A percentile compares a stretch with the other conserved stretches of the same genome.
These are phyloP conservation scores for Mugil cephalus DNA, from an alignment of 2,113 vertebrate species.

Conservation along the genomic window DNA sequence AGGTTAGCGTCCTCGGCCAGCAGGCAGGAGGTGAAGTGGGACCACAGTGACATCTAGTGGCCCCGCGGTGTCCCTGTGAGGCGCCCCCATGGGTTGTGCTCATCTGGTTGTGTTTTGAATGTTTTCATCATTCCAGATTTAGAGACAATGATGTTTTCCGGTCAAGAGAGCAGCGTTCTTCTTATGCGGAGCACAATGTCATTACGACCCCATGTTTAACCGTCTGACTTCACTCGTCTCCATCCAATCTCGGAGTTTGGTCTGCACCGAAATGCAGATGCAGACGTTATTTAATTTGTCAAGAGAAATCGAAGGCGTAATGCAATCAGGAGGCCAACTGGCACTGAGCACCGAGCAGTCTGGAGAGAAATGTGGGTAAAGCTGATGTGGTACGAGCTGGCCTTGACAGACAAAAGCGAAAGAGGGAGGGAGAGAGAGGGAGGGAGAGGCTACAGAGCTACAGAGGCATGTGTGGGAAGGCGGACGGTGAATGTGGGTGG, in stretches of 20 bases:
- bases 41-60: constrained; percentile 86
- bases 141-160: neutral
- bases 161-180: neutral
- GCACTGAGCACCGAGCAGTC: neutral
- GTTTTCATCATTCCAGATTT: neutral
- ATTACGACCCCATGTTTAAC: constrained; percentile 8
- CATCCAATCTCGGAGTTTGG: constrained; percentile 17
- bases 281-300: constrained; percentile 11
- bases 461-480: constrained; percentile 51
- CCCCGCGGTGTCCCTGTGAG: neutral
- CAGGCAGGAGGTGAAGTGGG: constrained; percentile 30
- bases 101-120: neutral
- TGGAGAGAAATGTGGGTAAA: constrained; percentile 23
- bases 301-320: constrained; percentile 25
- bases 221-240: constrained; percentile 1
- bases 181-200: neutral
- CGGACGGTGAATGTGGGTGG: constrained; percentile 55
- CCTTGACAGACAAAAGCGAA: constrained; percentile 76
- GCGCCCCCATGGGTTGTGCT: neutral
- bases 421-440: constrained; percentile 32
- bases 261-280: constrained; percentile 32
- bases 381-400: constrained; percentile 20
- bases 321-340: constrained; percentile 32
- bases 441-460: constrained; percentile 17
- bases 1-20: constrained; percentile 7